Evolutionary conservation across 2,797 vertebrate species (phyloP), one percentile per base, ranked within the genome.

Genomic region (Melanotaenia parkinsoni): DNA sequence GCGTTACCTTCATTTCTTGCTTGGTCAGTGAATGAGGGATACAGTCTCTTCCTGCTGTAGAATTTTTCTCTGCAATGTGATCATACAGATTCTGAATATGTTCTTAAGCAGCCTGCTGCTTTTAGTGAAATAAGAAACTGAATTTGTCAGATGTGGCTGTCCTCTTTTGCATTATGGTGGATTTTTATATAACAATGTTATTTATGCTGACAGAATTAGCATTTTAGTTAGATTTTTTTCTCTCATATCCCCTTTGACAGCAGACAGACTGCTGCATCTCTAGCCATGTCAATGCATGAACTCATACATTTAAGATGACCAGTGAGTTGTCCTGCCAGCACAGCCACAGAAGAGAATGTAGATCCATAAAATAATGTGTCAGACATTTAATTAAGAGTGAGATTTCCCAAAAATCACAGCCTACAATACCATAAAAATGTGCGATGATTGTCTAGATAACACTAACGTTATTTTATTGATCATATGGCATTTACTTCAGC

Each of bases 1-100:
- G 77, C 58, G 26, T 70, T 79, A 70, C 71, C 76, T 81, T 81
- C 9, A 83, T 86, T 83, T 82, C 69, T 67, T 82, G 78, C 83
- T 82, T 82, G 76, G 67, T 81, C 58, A 10, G 71, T 78, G 75
- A 85, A 76, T 67, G 38, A 81, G 32, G 40, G 45, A 83, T 54
- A 56, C 14, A 56, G 67, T 60, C 33, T 74, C 22, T 61, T 56
- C 58, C 54, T 56, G 30, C 61, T 22, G 69, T 67, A 70, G 54
- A 68, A 65, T 65, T 76, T 70, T 63, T 5, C 30, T 37, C 57
- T 67, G 45, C 54, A 56, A 50, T 9, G 32, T 69, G 32, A 73
- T 18, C 22, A 74, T 47, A 64, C 59, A 53, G 73, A n/a, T 32
- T 80, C 67, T 28, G 57, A 78, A 67, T 69, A 22, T 13, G 9